Evolutionary conservation across 2,888 invertebrate genomes (phyloP), one percentile per base, ranked within the genome.

Genomic region (Octonoba sinensis): DNA sequence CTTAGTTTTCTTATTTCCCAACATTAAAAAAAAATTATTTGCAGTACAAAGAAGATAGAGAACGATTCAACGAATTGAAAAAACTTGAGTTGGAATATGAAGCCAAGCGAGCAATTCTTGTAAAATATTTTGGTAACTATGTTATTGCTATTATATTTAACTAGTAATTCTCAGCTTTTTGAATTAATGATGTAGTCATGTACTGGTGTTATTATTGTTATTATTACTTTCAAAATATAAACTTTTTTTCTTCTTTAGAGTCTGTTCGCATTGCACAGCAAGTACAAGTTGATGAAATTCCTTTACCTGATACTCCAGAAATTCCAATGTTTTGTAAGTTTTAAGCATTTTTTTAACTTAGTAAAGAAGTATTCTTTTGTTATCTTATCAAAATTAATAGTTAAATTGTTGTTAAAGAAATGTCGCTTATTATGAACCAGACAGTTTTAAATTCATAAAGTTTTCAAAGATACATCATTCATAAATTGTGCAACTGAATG

Each of bases 181-280:
- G 13, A 20, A 56, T 56, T 18, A n/a, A n/a, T n/a, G 3, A 8
- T 36, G 36, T 6, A 36, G 36, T n/a, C n/a, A n/a, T 54, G 51
- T 51, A 51, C 18, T 51, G 18, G 1, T 51, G 2, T 20, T 3
- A 15, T 15, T 47, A 12, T 54, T 54, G 6, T 16, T 57, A 20
- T 20, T 60, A 11, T 36, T 60, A 3, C 0, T 15, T 62, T 18
- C 13, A 44, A 62, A 36, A 4, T 56, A 4, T 18, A 18, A 49
- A 36, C 36, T 27, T 24, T 11, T 72, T 64, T 60, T 44, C 0
- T 70, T 24, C 85, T 87, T 46, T 85, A 89, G 89, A 98, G 88
- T 96, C 97, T 77, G 97, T 98, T 0, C 94, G 95, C 87, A 95
- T 95, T 89, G 97, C 98, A 0, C 97, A 98, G 88, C 94, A 95